Conservation (phyloP, 2,113 vertebrate species). For the Neotragus pygmaeus region DNA sequence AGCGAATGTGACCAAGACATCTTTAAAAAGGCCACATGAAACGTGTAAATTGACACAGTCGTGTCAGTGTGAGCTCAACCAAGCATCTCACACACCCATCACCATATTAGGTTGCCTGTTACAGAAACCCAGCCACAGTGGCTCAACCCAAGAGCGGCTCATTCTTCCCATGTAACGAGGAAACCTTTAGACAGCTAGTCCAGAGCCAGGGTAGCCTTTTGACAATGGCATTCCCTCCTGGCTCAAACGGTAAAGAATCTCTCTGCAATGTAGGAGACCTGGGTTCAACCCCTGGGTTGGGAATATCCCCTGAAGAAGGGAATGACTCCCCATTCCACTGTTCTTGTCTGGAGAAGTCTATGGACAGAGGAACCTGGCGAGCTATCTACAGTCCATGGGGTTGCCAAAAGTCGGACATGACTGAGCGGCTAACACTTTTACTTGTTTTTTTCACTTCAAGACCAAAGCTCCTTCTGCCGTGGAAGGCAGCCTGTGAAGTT, state of each 20-base stretch:
- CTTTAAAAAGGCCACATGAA: neutral
- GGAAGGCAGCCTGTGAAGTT: too few relatives aligned
- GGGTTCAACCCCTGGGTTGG: neutral
- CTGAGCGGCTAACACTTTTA: neutral
- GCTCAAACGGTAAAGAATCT: neutral
- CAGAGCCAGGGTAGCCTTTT: neutral
- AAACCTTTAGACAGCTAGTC: neutral
- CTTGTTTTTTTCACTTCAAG: neutral
- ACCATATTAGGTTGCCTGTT: neutral
- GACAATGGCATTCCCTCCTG: neutral
- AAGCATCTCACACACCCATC: accelerated
- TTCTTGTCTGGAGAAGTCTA: neutral
- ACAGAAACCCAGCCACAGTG: neutral
- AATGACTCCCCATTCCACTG: neutral
- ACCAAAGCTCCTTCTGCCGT: neutral
- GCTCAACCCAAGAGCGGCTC: neutral
- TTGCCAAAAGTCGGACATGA: neutral
- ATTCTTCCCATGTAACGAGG: neutral
- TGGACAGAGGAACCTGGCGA: neutral
- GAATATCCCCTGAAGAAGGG: neutral
- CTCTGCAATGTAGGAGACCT: neutral
- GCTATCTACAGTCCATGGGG: neutral
- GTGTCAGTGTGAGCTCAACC: accelerated
- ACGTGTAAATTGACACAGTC: accelerated
- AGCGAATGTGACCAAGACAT: neutral